Evolutionary conservation across 2,797 vertebrate genomes (phyloP).

Genomic region (Geotrypetes seraphini): DNA sequence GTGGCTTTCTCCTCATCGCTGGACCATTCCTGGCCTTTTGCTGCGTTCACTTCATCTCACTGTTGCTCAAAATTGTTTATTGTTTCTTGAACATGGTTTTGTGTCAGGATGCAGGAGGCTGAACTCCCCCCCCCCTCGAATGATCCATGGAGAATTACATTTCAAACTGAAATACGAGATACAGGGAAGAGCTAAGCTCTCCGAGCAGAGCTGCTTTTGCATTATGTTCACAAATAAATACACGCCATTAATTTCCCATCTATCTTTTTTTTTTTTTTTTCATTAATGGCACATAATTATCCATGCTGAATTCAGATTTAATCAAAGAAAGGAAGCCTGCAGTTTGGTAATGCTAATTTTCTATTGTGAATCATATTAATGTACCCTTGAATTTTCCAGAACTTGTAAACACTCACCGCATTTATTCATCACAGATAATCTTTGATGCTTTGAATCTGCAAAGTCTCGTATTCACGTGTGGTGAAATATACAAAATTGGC

Average conservation of each 20-base stretch:
- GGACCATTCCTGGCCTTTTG: too few relatives aligned
- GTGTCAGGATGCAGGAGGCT: neutral
- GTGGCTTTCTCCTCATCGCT: too few relatives aligned
- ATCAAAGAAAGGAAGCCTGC: constrained; percentile 4
- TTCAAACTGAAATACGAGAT: constrained; percentile 2
- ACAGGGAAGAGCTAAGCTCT: constrained; percentile 8
- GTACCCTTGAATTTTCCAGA: neutral
- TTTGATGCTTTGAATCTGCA: neutral
- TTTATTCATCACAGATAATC: neutral
- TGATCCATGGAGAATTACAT: constrained; percentile 3
- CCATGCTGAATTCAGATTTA: constrained; percentile 8
- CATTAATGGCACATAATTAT: constrained; percentile 15
- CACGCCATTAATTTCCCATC: constrained; percentile 12
- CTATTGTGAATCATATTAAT: neutral
- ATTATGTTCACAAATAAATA: constrained; percentile 15
- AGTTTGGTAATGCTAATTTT: neutral
- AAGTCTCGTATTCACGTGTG: too few relatives aligned
- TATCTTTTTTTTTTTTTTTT: neutral
- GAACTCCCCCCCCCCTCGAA: constrained; percentile 1
- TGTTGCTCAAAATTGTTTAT: neutral
- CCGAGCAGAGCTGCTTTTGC: constrained; percentile 1
- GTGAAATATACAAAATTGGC: too few relatives aligned
- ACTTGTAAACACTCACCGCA: too few relatives aligned
- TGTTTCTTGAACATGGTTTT: constrained; percentile 3
- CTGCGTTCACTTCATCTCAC: too few relatives aligned